Evolutionary conservation across 2,113 vertebrate species (phyloP), one percentile per base, ranked within the genome.

Genomic region (Periophthalmus modestus): DNA sequence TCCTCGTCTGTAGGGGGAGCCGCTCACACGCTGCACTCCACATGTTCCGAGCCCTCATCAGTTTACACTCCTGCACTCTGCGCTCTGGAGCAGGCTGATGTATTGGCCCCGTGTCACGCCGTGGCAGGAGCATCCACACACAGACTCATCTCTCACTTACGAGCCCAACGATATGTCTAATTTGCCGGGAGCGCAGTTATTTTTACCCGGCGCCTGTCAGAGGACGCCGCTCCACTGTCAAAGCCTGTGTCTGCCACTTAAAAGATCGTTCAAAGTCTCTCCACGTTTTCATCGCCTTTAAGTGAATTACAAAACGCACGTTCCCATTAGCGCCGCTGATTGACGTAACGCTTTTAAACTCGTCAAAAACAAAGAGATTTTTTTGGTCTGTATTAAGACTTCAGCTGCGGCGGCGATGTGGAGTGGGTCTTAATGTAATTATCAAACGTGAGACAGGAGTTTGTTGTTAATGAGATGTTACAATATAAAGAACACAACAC

Each of bases 121-220:
- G 57, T 90, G 90, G 92, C 92, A 90, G 89, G 87, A 87, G 89
- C 91, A 91, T 92, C 89, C 91, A 90, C 89, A 92, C 89, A 92
- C 88, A 92, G 91, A 93, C 90, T 91, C 92, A 94, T 93, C 92
- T 93, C 92, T 93, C 92, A 91, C 91, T 93, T 93, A 92, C 92
- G 93, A 92, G 91, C 93, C 92, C 93, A 94, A 94, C 92, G 91
- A 93, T 94, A 93, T 89, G 87, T 93, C 92, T 93, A 93, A 94
- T 94, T 94, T 92, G 90, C 91, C 91, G 91, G 85, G 68, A 93
- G 92, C 87, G 78, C 78, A 80, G 92, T 92, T 94, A 94, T 94
- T 94, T 94, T 94, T 94, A 94, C 92, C 92, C 89, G 91, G 87
- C 91, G 89, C 92, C 93, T 94, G 93, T 92, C 93, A 94, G 91